phyloP scores from a whole-genome alignment of 2,797 vertebrate genomes.

The Phoebastria nigripes region DNA sequence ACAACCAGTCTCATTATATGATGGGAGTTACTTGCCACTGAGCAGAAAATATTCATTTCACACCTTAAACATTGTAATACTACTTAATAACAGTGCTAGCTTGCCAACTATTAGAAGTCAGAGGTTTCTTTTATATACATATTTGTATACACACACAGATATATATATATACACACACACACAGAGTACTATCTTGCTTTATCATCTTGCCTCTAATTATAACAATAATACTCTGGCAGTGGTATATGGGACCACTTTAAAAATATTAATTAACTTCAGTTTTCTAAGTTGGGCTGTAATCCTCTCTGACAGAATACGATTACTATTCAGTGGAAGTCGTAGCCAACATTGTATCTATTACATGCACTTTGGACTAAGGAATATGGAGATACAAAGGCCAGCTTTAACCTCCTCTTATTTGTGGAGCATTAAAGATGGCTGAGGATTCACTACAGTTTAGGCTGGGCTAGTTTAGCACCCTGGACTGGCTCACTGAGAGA shows the following conservation, averaged over 20 bases:
- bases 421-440: not conserved
- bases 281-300: constrained; percentile 34
- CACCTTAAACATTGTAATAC: constrained; percentile 56
- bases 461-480: not conserved
- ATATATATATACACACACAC: not conserved
- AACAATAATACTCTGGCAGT: constrained; percentile 42
- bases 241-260: constrained; percentile 32
- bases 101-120: constrained; percentile 48
- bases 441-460: not conserved
- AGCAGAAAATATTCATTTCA: constrained; percentile 65
- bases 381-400: not conserved
- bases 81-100: constrained; percentile 42
- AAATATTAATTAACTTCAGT: constrained; percentile 50
- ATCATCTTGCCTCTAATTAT: constrained; percentile 57
- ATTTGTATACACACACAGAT: not conserved
- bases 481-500: not conserved
- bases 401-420: not conserved
- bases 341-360: not conserved
- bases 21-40: constrained; percentile 32
- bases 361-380: not conserved
- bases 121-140: not conserved
- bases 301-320: constrained; percentile 20
- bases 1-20: constrained; percentile 50
- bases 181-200: constrained; percentile 31
- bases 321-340: not conserved